Base-by-base conservation (phyloP, 2,888 invertebrate species). In the Thelaira solivaga region DNA sequence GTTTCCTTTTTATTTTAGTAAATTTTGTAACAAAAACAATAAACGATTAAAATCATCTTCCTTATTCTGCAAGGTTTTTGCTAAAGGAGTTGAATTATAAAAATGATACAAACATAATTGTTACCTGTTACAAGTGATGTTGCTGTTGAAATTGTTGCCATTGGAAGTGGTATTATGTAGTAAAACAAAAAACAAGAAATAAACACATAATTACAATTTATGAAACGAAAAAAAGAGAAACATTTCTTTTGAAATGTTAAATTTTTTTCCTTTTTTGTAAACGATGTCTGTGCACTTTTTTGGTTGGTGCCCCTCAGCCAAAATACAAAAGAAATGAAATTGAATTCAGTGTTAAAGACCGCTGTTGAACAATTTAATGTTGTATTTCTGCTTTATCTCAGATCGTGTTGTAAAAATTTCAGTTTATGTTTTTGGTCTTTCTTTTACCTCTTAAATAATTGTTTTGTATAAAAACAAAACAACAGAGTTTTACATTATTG, bases 281-380 rank as follows among this genome's bases (percentile, higher is more conserved):
- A n/a, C 43, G 22, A 11, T 16, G 18, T 45, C 29, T 49, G 0
- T 20, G n/a, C n/a, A n/a, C 4, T 18, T 45, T 36, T 36, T 51
- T 43, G n/a, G 5, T 51, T 13, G 3, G 1, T 6, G 1, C 11
- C 2, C 4, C 8, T 8, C 11, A 68, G 1, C 26, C 1, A 43
- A 74, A 26, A 55, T 11, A 49, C 47, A 55, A 59, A 59, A 53
- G 59, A 74, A 67, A 74, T 51, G 24, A n/a, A 43, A 67, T 67
- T 43, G n/a, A 11, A 24, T 51, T 31, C 36, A 59, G 64, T 78
- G 77, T 69, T 78, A 69, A 69, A 69, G 68, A 74, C 73, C 43
- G 62, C 31, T 64, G 64, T 64, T 61, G 29, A 74, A 53, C 59
- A 64, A 59, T 68, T 73, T 69, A 51, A 65, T 41, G 65, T 74